Base-by-base conservation (phyloP, 2,888 invertebrate genomes). In the Scrobipalpa costella region DNA sequence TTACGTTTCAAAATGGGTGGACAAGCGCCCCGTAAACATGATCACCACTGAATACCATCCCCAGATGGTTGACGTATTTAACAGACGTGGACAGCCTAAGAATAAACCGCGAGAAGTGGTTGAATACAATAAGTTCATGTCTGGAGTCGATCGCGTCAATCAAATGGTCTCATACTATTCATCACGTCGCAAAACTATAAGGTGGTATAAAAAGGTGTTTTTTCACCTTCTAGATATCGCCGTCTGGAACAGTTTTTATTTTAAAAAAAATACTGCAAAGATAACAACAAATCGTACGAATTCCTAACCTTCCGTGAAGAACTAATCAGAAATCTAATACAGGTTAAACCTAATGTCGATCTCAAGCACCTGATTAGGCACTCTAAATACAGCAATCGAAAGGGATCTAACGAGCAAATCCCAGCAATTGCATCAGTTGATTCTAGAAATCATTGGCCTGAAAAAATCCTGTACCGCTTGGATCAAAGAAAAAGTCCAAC, bases 81-180 rank as follows among this genome's bases (percentile, higher is more conserved):
- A 64, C 60, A 60, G 63, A 61, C 55, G 15, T 58, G 64, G 64
- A 38, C 47, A 63, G 47, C 11, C 47, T 38, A 38, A 11, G 34
- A 34, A 7, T 15, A 67, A 68, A 58, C 67, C 68, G 6, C 13
- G 36, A 33, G 69, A 69, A 66, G 65, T 71, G 9, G 58, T 34
- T 9, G 33, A 11, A 17, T 70, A 68, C 57, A 68, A 68, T 34
- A 55, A 63, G 55, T 66, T 27, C 60, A 69, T 69, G 68, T 64
- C 66, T n/a, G 69, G 69, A 9, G 57, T 66, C n/a, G 67, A 68
- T 60, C 57, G 65, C 2, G 40, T 61, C 2, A 66, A 69, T 44
- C 66, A 69, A 34, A 69, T 69, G 67, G 17, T 69, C 13, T 62
- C 64, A 8, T 69, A 69, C 47, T 69, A 69, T 63, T 69, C 68